Base-by-base conservation (phyloP, 2,888 invertebrate species). In the Agonopterix alstromeriana region DNA sequence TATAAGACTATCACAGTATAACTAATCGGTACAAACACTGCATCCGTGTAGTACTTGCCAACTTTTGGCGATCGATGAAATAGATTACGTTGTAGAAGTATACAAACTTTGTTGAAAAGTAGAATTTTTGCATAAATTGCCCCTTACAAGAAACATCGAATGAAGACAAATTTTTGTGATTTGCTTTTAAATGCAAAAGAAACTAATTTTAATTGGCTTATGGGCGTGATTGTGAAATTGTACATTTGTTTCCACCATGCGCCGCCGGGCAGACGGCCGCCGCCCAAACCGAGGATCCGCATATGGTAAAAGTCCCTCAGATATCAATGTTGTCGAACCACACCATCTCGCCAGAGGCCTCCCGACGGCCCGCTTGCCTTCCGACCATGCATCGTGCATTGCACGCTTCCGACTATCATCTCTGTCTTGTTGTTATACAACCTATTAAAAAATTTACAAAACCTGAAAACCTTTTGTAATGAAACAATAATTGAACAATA, bases 271-370 rank as follows among this genome's bases (percentile, higher is more conserved):
- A 94, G 94, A 91, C 93, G 95, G 93, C 94, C 95, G 89, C 94
- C 94, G 84, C 92, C 95, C 82, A 94, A 95, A 91, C 95, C 95
- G 91, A 93, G 95, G 94, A 95, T 95, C 90, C 93, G 94, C 92
- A 94, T 95, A 93, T 95, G 95, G 95, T 95, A 96, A 95, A 69
- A 71, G 71, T 72, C 70, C 3, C 70, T 43, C 63, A 63, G 57
- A 65, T 70, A 65, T 73, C 72, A 74, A 70, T 83, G 81, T 83
- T 85, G 82, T 83, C 68, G 58, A 59, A 58, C 67, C 73, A 70
- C 70, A 65, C 65, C 69, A 70, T 58, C 63, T 61, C 66, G 61
- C 27, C 72, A 76, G 69, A 70, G 74, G 65, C 84, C 84, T 74
- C 49, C 65, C 64, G 82, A 85, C 84, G 86, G 86, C 72, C 79